Conservation (phyloP, 1,140 invertebrate species). For the Caerostris extrusa region DNA sequence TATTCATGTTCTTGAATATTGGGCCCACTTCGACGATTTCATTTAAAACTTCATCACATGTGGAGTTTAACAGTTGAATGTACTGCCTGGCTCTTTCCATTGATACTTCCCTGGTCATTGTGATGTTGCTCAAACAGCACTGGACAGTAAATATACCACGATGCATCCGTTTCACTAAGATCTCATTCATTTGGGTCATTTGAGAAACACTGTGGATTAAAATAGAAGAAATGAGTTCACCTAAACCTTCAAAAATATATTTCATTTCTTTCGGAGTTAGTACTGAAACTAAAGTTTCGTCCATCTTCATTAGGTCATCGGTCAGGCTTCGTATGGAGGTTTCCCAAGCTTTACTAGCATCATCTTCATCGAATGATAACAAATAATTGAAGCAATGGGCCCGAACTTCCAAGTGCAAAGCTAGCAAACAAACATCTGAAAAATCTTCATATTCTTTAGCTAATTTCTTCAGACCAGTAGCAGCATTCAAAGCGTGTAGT, state of each 20-base stretch:
- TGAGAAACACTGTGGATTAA: conserved; percentile 92
- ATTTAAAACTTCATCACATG: conserved; percentile 91
- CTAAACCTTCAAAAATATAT: conserved; percentile 97
- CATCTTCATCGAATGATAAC: conserved; percentile 82
- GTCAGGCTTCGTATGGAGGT: conserved; percentile 90
- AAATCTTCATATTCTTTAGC: conserved; percentile 93
- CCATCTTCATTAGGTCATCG: conserved; percentile 89
- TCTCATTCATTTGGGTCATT: conserved; percentile 89
- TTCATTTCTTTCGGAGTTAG: conserved; percentile 91
- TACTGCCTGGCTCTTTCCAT: conserved; percentile 93
- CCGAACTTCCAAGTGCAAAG: conserved; percentile 94
- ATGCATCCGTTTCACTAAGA: conserved; percentile 90
- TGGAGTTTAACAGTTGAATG: conserved; percentile 92
- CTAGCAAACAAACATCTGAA: conserved; percentile 93
- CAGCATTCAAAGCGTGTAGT: neutral
- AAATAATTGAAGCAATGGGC: conserved; percentile 97
- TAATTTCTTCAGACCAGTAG: conserved; percentile 83
- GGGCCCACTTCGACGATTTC: conserved; percentile 90
- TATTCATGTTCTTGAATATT: conserved; percentile 92
- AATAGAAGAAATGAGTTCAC: conserved; percentile 91
- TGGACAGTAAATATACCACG: conserved; percentile 92
- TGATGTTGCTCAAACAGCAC: conserved; percentile 92
- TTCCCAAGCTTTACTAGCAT: conserved; percentile 88
- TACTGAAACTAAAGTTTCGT: conserved; percentile 89
- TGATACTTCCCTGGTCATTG: conserved; percentile 90